Evolutionary conservation across 2,888 invertebrate species (phyloP), one percentile per base, ranked within the genome.

Genomic region (Hyposoter dolosus): DNA sequence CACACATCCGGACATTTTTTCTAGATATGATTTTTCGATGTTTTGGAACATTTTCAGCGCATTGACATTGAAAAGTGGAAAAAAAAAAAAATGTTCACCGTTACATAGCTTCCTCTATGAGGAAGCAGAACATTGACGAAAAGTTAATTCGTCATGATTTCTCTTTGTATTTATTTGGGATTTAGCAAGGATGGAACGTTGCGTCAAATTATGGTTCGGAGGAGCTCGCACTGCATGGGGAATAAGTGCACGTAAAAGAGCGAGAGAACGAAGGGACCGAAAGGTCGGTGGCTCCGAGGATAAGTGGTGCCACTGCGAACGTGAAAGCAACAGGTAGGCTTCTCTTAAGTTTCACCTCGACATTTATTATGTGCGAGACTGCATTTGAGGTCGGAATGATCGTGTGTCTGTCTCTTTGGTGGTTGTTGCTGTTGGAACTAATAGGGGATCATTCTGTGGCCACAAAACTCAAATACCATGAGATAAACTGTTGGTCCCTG

Each of bases 301-400:
- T 69, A 43, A 79, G 63, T n/a, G 56, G 81, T 17, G 71, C 32
- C 75, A 66, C 32, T 69, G 66, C 80, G 60, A 74, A 66, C 77
- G 82, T 35, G 68, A 81, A 82, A 87, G 91, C 91, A 91, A 91
- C 91, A 90, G 91, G 91, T 91, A 90, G 90, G 88, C 82, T 82
- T 89, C 86, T 80, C 80, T 66, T 40, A 35, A 66, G 72, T 89
- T 86, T 87, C 85, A 83, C 66, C 77, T 77, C 76, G 76, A 76
- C 32, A 60, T 60, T 71, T 72, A 19, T 71, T 72, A 17, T 50
- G 28, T 74, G 53, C 50, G 75, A 43, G 43, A n/a, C 32, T 56
- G 60, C 32, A 32, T 23, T 45, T 45, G 53, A 40, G 45, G 53
- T 53, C n/a, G 66, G 35, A 10, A 10, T 4, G 9, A n/a, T 2